Percentiles rank a stretch among this genome's conserved stretches.
phyloP scores from a whole-genome alignment of 2,888 invertebrate genomes.

The Dicycla oo region DNA sequence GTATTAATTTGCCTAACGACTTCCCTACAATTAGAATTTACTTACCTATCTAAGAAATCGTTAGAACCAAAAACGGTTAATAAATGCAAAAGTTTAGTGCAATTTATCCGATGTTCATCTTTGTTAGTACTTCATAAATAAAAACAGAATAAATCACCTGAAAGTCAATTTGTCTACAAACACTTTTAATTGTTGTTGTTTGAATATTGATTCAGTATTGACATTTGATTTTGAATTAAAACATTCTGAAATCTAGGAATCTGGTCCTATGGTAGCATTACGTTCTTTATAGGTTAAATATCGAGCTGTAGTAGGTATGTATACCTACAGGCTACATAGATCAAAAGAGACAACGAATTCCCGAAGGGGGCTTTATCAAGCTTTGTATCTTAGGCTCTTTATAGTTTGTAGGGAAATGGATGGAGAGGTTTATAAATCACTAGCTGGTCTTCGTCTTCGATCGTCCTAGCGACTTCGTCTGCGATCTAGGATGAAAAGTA shows the following conservation, averaged over 20 bases:
- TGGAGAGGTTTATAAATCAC: not conserved
- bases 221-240: slow-evolving; percentile 8
- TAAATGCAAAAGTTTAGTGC: not conserved
- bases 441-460: too few relatives aligned
- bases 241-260: not conserved
- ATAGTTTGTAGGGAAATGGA: slow-evolving; percentile 8
- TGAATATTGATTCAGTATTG: not conserved
- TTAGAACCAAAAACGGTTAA: not conserved
- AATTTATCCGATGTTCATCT: not conserved
- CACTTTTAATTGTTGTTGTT: not conserved
- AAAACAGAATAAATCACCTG: too few relatives aligned
- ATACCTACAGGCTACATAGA: not conserved
- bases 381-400: slow-evolving; percentile 28
- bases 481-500: too few relatives aligned
- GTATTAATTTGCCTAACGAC: not conserved
- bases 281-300: slow-evolving; percentile 1
- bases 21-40: not conserved
- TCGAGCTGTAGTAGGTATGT: not conserved
- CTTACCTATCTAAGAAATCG: not conserved
- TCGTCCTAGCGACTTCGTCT: too few relatives aligned
- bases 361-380: slow-evolving; percentile 10
- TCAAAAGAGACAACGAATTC: slow-evolving; percentile 12
- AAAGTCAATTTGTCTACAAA: not conserved
- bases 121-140: not conserved
- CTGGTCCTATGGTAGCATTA: not conserved